A percentile compares a stretch with the other conserved stretches of the same genome.
Conservation (phyloP, 2,113 vertebrate species). For the Poeciliopsis occidentalis region DNA sequence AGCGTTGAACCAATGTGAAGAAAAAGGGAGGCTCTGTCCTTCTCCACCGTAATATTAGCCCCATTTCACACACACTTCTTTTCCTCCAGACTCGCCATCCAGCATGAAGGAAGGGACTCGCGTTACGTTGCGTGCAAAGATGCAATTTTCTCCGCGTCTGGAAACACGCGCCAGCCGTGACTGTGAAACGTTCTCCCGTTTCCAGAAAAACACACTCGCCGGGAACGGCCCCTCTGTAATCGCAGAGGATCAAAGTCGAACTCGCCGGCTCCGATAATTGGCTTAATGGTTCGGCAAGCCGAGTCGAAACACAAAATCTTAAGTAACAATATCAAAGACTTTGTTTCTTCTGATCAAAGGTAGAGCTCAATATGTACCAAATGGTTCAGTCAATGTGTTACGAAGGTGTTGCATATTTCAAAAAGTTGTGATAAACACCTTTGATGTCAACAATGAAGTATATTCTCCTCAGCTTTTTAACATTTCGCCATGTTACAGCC, state of each 20-base stretch:
- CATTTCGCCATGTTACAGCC: neutral
- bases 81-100: neutral
- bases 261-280: constrained; percentile 19
- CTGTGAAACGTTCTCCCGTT: constrained; percentile 10
- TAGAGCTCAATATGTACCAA: neutral
- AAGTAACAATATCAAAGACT: constrained; percentile 40
- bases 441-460: neutral
- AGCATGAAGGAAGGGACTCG: constrained; percentile 29
- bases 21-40: neutral
- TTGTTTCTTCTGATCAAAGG: neutral
- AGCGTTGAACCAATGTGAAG: constrained; percentile 5
- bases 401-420: neutral
- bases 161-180: constrained; percentile 21
- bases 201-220: constrained; percentile 15
- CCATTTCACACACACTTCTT: neutral
- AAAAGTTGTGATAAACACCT: neutral
- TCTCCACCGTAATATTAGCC: neutral
- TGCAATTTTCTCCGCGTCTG: constrained; percentile 51
- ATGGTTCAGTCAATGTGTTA: neutral
- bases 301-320: constrained; percentile 29
- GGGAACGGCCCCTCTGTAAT: constrained; percentile 28
- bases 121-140: constrained; percentile 63
- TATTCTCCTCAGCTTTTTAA: neutral
- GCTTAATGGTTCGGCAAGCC: constrained; percentile 34
- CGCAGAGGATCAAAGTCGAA: constrained; percentile 48